These are phyloP conservation scores for Parnassius apollo DNA, from an alignment of 2,888 invertebrate genomes.

Conservation along the genomic window DNA sequence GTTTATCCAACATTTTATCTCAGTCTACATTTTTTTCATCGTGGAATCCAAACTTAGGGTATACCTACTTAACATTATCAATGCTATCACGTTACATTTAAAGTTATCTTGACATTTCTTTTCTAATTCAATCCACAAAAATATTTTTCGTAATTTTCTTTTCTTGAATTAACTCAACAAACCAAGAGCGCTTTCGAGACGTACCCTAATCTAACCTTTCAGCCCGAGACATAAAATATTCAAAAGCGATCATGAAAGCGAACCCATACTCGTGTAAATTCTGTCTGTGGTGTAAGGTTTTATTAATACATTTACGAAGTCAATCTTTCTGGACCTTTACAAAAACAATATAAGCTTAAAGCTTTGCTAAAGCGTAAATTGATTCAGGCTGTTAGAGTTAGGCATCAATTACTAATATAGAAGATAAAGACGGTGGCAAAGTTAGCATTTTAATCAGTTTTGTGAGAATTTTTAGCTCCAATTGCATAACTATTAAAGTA, in stretches of 20 bases:
- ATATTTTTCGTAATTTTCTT: constrained; percentile 1
- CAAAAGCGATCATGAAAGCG: constrained; percentile 65
- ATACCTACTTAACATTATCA: too few species aligned
- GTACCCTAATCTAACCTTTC: constrained; percentile 20
- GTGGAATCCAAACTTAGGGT: too few species aligned
- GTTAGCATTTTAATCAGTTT: too few species aligned
- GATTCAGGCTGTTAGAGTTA: too few species aligned
- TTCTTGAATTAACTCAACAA: constrained; percentile 15
- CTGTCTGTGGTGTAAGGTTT: constrained; percentile 24
- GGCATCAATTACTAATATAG: too few species aligned
- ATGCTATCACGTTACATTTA: neutral
- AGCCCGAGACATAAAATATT: constrained; percentile 60
- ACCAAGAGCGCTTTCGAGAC: constrained; percentile 6
- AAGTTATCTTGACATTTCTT: neutral
- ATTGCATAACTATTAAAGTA: too few species aligned
- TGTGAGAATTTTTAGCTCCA: too few species aligned
- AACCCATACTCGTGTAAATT: constrained; percentile 39
- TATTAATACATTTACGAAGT: constrained; percentile 2
- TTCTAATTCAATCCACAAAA: neutral
- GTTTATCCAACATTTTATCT: too few species aligned
- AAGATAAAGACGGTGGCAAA: too few species aligned
- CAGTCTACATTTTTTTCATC: too few species aligned
- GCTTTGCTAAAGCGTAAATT: too few species aligned
- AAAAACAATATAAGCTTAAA: too few species aligned
- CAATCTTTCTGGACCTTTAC: constrained; percentile 3